Conservation (phyloP, 2,113 vertebrate genomes). For the Columba livia region DNA sequence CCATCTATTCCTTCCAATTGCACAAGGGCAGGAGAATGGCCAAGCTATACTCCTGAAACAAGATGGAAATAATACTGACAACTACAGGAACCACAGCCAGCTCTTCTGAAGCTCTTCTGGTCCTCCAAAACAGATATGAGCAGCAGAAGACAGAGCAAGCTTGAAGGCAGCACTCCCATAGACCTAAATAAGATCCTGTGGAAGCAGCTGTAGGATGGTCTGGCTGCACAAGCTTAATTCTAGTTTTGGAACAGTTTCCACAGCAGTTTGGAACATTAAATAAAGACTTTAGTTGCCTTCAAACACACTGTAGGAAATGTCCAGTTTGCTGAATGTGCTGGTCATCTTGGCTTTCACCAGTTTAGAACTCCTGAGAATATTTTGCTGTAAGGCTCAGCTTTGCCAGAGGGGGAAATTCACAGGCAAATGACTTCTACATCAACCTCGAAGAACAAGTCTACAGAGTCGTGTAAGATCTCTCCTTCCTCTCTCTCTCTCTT, state of each 20-base stretch:
- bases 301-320: background rate
- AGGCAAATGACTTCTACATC: background rate
- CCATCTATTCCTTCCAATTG: background rate
- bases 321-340: background rate
- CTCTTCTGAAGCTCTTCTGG: background rate
- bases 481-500: background rate
- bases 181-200: background rate
- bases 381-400: background rate
- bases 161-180: background rate
- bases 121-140: background rate
- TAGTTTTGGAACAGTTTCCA: background rate
- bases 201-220: background rate
- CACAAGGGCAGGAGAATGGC: background rate
- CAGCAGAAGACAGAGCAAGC: background rate
- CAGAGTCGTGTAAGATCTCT: background rate
- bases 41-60: background rate
- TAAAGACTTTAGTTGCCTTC: background rate
- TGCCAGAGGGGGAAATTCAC: background rate
- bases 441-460: background rate
- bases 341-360: background rate
- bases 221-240: background rate
- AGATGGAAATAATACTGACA: background rate
- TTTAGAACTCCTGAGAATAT: background rate
- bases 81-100: background rate
- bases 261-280: background rate